Evolutionary conservation across 2,888 invertebrate species (phyloP).

Genomic region (Acanthosepion lycidas): DNA sequence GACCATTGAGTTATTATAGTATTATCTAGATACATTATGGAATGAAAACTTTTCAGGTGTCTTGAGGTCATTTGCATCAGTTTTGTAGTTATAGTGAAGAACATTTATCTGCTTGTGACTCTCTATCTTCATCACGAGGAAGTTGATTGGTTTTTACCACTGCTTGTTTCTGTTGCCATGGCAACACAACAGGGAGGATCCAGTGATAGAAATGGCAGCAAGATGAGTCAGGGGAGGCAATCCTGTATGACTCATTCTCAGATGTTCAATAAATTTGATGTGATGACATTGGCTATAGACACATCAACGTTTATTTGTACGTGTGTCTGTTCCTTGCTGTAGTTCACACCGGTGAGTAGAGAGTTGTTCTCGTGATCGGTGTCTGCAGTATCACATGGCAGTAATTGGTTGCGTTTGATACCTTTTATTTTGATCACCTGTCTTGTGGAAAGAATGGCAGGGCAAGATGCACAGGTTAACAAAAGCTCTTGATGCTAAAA

Average conservation of each 20-base stretch:
- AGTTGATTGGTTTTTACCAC: background rate
- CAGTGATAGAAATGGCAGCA: background rate
- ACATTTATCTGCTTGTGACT: background rate
- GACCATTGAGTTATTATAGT: background rate
- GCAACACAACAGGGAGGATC: background rate
- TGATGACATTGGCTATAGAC: background rate
- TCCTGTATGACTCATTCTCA: background rate
- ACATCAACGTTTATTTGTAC: background rate
- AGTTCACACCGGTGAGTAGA: background rate
- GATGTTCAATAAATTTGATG: background rate
- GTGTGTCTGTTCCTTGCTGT: background rate
- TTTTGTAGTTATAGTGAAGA: background rate
- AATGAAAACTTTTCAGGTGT: background rate
- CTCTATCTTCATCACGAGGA: background rate
- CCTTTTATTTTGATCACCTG: background rate
- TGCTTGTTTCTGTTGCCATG: constrained; percentile 8
- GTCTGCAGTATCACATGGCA: background rate
- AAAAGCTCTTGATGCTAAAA: background rate
- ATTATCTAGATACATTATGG: background rate
- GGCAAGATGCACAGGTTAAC: background rate
- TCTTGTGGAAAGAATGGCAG: background rate
- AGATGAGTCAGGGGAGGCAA: constrained; percentile 8
- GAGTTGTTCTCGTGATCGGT: background rate
- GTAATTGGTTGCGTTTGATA: background rate
- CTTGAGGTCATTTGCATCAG: background rate